Evolutionary conservation across 2,888 invertebrate species (phyloP).

Genomic region (Scrobipalpa atriplicella): DNA sequence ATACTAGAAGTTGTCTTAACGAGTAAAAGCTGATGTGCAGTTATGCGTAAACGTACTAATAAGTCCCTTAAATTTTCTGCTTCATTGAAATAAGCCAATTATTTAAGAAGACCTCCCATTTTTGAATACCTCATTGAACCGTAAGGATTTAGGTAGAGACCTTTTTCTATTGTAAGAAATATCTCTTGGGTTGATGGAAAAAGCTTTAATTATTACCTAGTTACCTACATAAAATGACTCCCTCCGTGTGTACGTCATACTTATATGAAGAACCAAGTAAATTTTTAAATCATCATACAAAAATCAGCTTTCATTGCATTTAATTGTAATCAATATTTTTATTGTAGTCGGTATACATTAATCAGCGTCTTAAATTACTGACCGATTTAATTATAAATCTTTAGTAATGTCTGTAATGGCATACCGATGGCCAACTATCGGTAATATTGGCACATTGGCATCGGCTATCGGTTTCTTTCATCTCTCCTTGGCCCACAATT

Average conservation of each 20-base stretch:
- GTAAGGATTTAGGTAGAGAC: background rate
- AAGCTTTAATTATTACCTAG: too few relatives aligned
- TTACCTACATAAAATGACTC: too few relatives aligned
- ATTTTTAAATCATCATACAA: background rate
- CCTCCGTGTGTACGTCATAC: too few relatives aligned
- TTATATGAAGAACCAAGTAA: background rate
- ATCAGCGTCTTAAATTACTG: background rate
- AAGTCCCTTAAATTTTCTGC: background rate
- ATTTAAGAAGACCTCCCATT: background rate
- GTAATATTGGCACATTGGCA: conserved; percentile 47
- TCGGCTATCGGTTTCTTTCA: conserved; percentile 42
- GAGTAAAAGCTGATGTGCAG: too few relatives aligned
- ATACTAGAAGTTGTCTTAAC: too few relatives aligned
- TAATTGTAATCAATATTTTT: conserved; percentile 4
- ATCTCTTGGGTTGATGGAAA: too few relatives aligned
- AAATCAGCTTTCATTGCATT: background rate
- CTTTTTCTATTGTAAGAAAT: background rate
- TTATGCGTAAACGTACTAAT: background rate
- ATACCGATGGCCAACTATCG: conserved; percentile 20
- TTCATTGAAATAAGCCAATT: background rate
- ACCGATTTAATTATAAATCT: conserved; percentile 17
- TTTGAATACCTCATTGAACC: background rate
- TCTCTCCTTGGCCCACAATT: conserved; percentile 64
- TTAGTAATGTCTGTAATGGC: conserved; percentile 14
- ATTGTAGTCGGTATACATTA: background rate